These are phyloP conservation scores for Nerophis ophidion DNA, from an alignment of 2,113 vertebrate species.

Conservation along the genomic window DNA sequence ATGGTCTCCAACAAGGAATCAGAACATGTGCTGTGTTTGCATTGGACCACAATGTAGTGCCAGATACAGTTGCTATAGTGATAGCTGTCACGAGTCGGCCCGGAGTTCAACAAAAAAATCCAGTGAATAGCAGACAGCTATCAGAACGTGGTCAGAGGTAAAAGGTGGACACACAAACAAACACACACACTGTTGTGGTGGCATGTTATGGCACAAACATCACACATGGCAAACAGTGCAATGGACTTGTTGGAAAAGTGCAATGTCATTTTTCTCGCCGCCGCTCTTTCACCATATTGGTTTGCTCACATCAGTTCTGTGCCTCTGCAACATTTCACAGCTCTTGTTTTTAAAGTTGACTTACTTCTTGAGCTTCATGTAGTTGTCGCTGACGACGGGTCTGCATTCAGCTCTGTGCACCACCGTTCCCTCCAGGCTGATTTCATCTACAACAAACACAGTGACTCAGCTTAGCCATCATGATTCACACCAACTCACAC, in stretches of 20 bases:
- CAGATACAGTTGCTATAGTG: conserved; percentile 61
- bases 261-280: not conserved
- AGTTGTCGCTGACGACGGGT: conserved; percentile 58
- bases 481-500: conserved; percentile 15
- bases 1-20: not conserved
- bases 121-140: conserved; percentile 14
- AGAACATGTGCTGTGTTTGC: conserved; percentile 26
- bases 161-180: not conserved
- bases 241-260: not conserved
- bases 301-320: too few species aligned
- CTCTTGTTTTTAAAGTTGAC: conserved; percentile 15
- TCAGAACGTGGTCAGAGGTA: conserved; percentile 8
- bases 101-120: conserved; percentile 23
- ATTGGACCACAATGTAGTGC: conserved; percentile 30
- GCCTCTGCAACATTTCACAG: not conserved
- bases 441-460: conserved; percentile 48
- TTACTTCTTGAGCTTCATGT: conserved; percentile 71
- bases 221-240: not conserved
- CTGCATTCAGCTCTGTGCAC: conserved; percentile 66
- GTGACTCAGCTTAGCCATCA: conserved; percentile 33
- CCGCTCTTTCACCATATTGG: not conserved
- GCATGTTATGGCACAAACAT: not conserved
- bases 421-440: conserved; percentile 64
- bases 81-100: conserved; percentile 46
- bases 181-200: too few species aligned